Base-by-base conservation (phyloP, 2,797 vertebrate genomes). In the Chloroceryle inda region DNA sequence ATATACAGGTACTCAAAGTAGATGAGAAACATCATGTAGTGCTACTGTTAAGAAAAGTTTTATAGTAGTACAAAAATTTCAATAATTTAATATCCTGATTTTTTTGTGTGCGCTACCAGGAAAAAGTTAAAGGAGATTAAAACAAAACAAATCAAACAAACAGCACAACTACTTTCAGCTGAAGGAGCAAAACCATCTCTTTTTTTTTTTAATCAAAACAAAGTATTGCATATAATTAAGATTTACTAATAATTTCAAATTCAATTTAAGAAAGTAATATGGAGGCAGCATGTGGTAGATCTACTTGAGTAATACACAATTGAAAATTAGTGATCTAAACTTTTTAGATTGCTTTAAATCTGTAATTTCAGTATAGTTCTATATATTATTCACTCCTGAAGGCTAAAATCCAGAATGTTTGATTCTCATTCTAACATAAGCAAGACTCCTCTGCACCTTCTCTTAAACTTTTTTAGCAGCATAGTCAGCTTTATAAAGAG, bases 401-500 rank as follows among this genome's bases (percentile, higher is more conserved):
- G 75, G 76, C 90, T 94, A 81, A 97, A 98, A 96, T 92, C 56
- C 95, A 86, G 40, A 81, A 84, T 76, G 59, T 79, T 84, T 88
- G 47, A 85, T 85, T 97, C 74, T 94, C 73, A 86, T 89, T 92
- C 87, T 85, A 88, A 67, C 50, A 94, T 87, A 96, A 94, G 74
- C 84, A 72, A 96, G 97, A 92, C 79, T 97, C 88, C 94, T 94
- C 91, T 96, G 93, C 44, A 97, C 56, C 81, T 92, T 69, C 3
- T 97, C 80, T 96, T 94, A 93, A 93, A 94, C 45, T 59, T 89
- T 97, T 96, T 94, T 97, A 98, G 96, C 97, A 98, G 97, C 97
- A 98, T 66, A 96, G 84, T 97, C 85, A 96, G 85, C 75, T 97
- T 95, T 96, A 94, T 64, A 80, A 96, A 97, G 96, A 96, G 94